A percentile compares a stretch with the other conserved stretches of the same genome.
phyloP scores from a whole-genome alignment of 2,888 invertebrate genomes.

The Thecophora atra region DNA sequence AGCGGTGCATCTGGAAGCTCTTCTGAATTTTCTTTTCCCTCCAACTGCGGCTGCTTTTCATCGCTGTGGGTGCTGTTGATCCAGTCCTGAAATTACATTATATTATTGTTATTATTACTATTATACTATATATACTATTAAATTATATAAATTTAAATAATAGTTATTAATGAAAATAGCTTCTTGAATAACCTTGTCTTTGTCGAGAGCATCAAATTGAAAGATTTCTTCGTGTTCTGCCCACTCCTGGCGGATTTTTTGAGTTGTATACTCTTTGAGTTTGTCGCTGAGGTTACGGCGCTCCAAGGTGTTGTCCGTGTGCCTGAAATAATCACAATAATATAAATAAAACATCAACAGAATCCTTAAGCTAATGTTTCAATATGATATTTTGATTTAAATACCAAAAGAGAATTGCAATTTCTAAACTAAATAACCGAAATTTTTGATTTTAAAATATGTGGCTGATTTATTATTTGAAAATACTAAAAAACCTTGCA shows the following conservation, averaged over 20 bases:
- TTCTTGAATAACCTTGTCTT: constrained; percentile 48
- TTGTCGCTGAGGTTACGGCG: constrained; percentile 59
- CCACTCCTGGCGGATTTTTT: constrained; percentile 66
- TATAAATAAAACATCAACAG: no score
- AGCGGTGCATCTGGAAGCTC: background rate
- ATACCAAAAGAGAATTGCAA: no score
- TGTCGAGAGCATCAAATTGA: constrained; percentile 55
- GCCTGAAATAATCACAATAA: constrained; percentile 60
- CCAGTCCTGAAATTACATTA: constrained; percentile 49
- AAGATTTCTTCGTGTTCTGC: constrained; percentile 66
- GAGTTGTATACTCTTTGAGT: constrained; percentile 64
- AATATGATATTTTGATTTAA: no score
- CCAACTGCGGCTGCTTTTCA: constrained; percentile 35
- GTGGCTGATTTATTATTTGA: no score
- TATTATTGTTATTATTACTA: no score
- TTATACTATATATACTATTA: no score
- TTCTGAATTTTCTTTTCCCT: background rate
- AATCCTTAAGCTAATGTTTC: no score
- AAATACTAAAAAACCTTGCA: no score
- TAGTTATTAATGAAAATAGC: no score
- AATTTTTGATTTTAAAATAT: no score
- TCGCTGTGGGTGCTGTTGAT: constrained; percentile 52
- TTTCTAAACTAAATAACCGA: no score
- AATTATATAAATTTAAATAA: no score
- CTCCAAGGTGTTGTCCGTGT: constrained; percentile 69